Percentiles rank a stretch among this genome's conserved stretches.
Evolutionary conservation across 92 coral and sea anemone genomes (phyloP).

Genomic region (Epizoanthus illoricatus): DNA sequence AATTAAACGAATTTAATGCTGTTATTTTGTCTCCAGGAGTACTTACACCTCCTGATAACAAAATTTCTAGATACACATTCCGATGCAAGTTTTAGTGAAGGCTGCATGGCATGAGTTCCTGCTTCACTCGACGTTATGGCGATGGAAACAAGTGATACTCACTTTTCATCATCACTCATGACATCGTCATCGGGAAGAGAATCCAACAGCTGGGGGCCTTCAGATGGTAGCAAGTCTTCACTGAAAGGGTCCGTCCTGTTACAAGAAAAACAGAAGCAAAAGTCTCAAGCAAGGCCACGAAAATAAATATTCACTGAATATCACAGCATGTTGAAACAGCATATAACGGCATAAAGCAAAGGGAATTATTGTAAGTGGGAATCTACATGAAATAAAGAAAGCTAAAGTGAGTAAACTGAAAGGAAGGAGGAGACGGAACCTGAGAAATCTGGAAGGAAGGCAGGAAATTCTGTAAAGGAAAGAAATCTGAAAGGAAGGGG

Average conservation of each 20-base stretch:
- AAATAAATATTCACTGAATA: background rate
- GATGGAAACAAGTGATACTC: slow-evolving; percentile 26
- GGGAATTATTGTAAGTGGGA: background rate
- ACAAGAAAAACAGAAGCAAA: background rate
- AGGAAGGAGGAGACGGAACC: too few species aligned
- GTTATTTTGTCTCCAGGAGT: too few species aligned
- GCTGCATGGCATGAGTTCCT: too few species aligned
- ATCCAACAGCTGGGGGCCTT: slow-evolving; percentile 73
- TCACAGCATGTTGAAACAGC: background rate
- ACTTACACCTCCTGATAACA: too few species aligned
- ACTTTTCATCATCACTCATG: slow-evolving; percentile 88
- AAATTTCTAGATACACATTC: too few species aligned
- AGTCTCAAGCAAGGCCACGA: background rate
- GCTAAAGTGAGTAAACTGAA: too few species aligned
- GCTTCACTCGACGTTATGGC: background rate
- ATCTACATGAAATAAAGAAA: too few species aligned
- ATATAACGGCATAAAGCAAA: background rate
- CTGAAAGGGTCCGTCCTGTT: slow-evolving; percentile 93
- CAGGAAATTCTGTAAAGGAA: too few species aligned
- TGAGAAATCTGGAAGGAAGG: too few species aligned
- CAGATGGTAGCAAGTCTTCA: slow-evolving; percentile 85
- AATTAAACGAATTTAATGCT: too few species aligned
- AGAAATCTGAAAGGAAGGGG: background rate
- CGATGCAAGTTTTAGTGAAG: too few species aligned
- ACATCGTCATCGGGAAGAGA: slow-evolving; percentile 86